Evolutionary conservation across 2,888 invertebrate genomes (phyloP).

Genomic region (Drosophila melanosoma): DNA sequence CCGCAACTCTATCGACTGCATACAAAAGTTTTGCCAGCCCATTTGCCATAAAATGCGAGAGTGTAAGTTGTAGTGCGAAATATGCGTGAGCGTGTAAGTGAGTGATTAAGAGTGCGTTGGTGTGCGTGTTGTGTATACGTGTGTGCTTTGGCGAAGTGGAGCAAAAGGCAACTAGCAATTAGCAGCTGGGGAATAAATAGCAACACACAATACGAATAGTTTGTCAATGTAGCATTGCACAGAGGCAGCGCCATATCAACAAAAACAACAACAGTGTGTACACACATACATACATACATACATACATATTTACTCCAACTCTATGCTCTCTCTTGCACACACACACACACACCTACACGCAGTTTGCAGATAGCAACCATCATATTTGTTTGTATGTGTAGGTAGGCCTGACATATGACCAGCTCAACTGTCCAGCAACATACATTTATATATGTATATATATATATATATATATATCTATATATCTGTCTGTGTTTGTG

Average conservation of each 20-base stretch:
- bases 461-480: neutral
- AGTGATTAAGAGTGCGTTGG: conserved; percentile 8
- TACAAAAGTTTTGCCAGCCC: conserved; percentile 51
- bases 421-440: conserved; percentile 30
- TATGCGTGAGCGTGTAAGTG: conserved; percentile 7
- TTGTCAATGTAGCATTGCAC: conserved; percentile 63
- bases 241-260: conserved; percentile 48
- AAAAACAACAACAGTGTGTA: conserved; percentile 29
- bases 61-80: conserved; percentile 33
- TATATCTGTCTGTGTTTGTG: neutral
- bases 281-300: conserved; percentile 21
- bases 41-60: conserved; percentile 34
- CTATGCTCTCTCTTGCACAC: conserved; percentile 40
- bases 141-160: conserved; percentile 46
- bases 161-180: conserved; percentile 57
- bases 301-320: conserved; percentile 5
- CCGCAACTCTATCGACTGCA: conserved; percentile 33
- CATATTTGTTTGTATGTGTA: conserved; percentile 27
- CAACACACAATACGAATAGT: conserved; percentile 45
- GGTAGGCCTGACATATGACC: conserved; percentile 53
- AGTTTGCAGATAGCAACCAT: conserved; percentile 36
- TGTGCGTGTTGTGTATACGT: neutral
- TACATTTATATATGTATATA: neutral
- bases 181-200: conserved; percentile 44
- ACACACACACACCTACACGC: conserved; percentile 25